Conservation (phyloP, 37 sponge, comb jelly and placozoan species). For the Aphrocallistes beatrix region DNA sequence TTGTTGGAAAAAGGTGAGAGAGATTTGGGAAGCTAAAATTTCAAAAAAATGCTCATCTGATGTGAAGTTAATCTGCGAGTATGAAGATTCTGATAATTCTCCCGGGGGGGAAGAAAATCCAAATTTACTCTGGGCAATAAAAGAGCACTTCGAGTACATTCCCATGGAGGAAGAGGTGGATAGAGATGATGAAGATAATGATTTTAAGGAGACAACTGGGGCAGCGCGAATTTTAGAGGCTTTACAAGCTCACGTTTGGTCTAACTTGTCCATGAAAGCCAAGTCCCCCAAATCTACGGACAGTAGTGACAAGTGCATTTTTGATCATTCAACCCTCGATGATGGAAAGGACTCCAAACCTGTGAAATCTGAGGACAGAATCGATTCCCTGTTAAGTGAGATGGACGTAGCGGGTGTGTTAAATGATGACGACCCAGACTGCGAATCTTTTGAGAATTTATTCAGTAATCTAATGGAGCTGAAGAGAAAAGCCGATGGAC, state of each 20-base stretch:
- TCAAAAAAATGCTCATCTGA: background rate
- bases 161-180: background rate
- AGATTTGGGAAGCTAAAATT: background rate
- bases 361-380: background rate
- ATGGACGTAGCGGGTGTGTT: background rate
- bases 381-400: background rate
- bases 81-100: background rate
- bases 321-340: too few species aligned
- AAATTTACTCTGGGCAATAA: background rate
- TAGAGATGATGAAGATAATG: background rate
- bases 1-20: background rate
- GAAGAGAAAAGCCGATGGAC: background rate
- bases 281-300: background rate
- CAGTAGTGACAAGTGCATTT: background rate
- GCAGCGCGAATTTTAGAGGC: background rate
- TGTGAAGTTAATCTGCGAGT: background rate
- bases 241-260: background rate
- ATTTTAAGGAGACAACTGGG: background rate
- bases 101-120: too few species aligned
- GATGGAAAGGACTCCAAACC: background rate
- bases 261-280: background rate
- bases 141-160: background rate
- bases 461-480: background rate
- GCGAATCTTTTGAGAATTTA: background rate
- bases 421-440: background rate